phyloP scores from a whole-genome alignment of 2,888 invertebrate species.

The Phytoseiulus persimilis region DNA sequence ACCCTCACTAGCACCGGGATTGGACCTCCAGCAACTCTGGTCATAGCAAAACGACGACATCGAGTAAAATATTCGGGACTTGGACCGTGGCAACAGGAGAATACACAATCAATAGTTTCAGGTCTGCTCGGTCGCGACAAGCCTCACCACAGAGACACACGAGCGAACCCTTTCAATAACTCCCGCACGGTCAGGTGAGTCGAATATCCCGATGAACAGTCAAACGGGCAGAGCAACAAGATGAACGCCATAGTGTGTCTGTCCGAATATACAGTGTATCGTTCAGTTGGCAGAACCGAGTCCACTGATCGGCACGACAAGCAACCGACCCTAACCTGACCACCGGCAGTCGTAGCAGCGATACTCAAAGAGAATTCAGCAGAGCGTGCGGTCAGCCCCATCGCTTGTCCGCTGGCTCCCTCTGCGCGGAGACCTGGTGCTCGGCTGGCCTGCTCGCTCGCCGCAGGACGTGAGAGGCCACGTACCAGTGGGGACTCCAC shows the following conservation, averaged over 20 bases:
- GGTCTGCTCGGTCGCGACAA: background rate
- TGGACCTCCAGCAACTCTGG: background rate
- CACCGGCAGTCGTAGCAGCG: background rate
- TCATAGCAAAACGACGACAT: background rate
- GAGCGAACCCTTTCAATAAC: background rate
- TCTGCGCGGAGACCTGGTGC: background rate
- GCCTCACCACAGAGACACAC: background rate
- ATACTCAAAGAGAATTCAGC: constrained; percentile 5
- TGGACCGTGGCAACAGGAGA: background rate
- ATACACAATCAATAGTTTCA: background rate
- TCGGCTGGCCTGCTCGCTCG: background rate
- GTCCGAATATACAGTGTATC: background rate
- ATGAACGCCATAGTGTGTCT: background rate
- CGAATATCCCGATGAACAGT: background rate
- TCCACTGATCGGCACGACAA: background rate
- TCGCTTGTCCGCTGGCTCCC: background rate
- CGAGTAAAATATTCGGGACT: background rate
- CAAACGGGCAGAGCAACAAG: background rate
- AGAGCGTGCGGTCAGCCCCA: background rate
- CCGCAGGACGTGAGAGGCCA: background rate
- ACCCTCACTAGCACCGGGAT: too few species aligned
- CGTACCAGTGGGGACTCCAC: background rate
- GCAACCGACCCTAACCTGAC: background rate
- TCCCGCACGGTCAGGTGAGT: background rate
- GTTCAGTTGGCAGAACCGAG: background rate